Evolutionary conservation across 2,888 invertebrate genomes (phyloP).

Genomic region (Leucoptera coffeella): DNA sequence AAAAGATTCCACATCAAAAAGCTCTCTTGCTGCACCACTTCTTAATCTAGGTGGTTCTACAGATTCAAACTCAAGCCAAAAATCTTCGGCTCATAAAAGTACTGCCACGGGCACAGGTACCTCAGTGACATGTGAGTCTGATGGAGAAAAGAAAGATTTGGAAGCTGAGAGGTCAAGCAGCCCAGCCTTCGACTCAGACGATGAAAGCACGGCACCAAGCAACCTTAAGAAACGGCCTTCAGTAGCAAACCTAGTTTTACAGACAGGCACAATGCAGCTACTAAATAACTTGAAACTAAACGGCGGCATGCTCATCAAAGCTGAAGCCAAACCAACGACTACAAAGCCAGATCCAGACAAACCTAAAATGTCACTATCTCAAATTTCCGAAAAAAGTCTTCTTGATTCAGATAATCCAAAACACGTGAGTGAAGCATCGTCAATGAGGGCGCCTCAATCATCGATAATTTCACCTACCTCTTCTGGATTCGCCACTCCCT

Average conservation of each 20-base stretch:
- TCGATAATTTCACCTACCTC: constrained; percentile 31
- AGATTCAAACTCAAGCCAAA: constrained; percentile 57
- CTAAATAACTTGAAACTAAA: constrained; percentile 51
- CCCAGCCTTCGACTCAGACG: constrained; percentile 91
- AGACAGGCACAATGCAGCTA: constrained; percentile 53
- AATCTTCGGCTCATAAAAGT: constrained; percentile 53
- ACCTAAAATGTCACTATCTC: constrained; percentile 45
- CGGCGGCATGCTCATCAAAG: constrained; percentile 42
- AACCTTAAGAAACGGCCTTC: constrained; percentile 58
- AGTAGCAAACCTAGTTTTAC: constrained; percentile 62
- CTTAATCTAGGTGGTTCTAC: constrained; percentile 38
- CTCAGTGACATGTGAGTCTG: constrained; percentile 46
- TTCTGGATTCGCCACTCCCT: constrained; percentile 35
- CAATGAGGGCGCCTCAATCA: constrained; percentile 21
- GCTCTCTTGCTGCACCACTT: constrained; percentile 30
- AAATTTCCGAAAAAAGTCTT: constrained; percentile 59
- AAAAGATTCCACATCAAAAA: constrained; percentile 32
- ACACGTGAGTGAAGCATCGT: constrained; percentile 20
- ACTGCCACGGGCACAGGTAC: constrained; percentile 53
- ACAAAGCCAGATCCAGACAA: constrained; percentile 21
- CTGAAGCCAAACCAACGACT: constrained; percentile 21
- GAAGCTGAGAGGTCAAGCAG: constrained; percentile 82
- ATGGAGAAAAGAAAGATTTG: constrained; percentile 40
- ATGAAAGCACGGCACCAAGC: constrained; percentile 68
- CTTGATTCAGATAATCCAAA: constrained; percentile 55